Base-by-base conservation (phyloP, 2,113 vertebrate species). In the Erythrocercus mccallii region DNA sequence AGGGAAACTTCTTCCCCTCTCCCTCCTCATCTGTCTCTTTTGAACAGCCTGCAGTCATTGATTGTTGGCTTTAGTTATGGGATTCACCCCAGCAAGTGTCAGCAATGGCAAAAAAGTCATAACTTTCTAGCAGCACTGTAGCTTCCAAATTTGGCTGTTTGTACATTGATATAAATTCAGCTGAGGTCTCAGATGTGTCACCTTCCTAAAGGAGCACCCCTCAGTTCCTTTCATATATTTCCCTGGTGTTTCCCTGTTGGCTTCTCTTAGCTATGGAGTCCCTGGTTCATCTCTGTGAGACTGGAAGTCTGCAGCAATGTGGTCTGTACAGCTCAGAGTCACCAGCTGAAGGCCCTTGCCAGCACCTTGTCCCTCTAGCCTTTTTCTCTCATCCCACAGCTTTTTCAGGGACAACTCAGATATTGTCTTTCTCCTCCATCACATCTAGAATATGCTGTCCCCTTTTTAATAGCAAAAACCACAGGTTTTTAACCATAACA, bases 221-320 rank as follows among this genome's bases (percentile, higher is more conserved):
- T 72, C 20, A 50, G 11, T 44, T 58, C 15, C 5, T 28, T 73
- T 72, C 5, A 27, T 54, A 5, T 47, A 42, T 42, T 72, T 72
- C 5, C 18, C 11, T 65, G 11, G 14, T 15, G 5, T 50, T 88
- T 72, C 15, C 3, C 31, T 57, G 18, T 24, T 88, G 42, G 9
- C 10, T 50, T 50, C 22, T 50, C 10, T 50, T 42, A 50, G 18
- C 27, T 23, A 10, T 20, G 31, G 12, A 44, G 27, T 44, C 17
- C 18, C 31, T 58, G 23, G 2, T 35, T 57, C 33, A 33, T 37
- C 12, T 50, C 25, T 0, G 0, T 57, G 31, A 65, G 27, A 44
- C 18, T 44, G 31, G 21, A 44, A 15, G 33, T 57, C 15, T 80
- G 58, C 22, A 37, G 14, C 15, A 37, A 6, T 37, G 33, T 16